These are phyloP conservation scores for Dicrostonyx torquatus DNA, from an alignment of 2,797 vertebrate species.

Conservation along the genomic window DNA sequence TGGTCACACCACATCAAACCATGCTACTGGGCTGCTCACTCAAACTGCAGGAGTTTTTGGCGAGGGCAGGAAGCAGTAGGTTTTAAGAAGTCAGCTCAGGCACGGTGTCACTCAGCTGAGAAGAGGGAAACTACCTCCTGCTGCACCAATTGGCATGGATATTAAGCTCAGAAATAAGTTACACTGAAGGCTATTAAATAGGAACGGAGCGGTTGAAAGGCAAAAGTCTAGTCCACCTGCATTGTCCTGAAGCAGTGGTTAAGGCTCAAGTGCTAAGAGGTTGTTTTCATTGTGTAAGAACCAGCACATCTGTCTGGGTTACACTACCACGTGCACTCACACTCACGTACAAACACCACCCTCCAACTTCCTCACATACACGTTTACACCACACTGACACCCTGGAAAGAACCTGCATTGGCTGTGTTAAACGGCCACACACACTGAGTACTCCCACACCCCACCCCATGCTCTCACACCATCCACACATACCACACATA, in stretches of 20 bases:
- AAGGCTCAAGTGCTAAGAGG: constrained; percentile 25
- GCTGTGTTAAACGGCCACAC: background rate
- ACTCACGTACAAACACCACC: background rate
- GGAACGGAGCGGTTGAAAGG: constrained; percentile 74
- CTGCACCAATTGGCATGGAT: constrained; percentile 69
- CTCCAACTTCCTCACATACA: background rate
- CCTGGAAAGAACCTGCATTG: background rate
- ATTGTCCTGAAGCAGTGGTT: constrained; percentile 59
- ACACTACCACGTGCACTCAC: background rate
- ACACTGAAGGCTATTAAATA: constrained; percentile 72
- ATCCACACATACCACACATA: background rate
- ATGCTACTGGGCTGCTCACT: background rate
- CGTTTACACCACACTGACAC: background rate
- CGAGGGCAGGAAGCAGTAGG: constrained; percentile 31
- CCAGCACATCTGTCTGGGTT: background rate
- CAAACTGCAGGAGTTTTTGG: constrained; percentile 14
- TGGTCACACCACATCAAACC: constrained; percentile 43
- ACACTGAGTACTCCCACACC: background rate
- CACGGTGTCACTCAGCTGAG: constrained; percentile 46
- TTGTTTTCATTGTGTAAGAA: constrained; percentile 16
- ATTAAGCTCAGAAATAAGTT: constrained; percentile 78
- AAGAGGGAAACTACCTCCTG: constrained; percentile 63
- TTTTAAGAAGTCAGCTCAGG: constrained; percentile 73
- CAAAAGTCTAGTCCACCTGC: constrained; percentile 63
- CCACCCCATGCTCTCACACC: background rate